Percentiles rank a stretch among this genome's conserved stretches.
phyloP scores from a whole-genome alignment of 2,797 vertebrate genomes.

The Trichosurus vulpecula region DNA sequence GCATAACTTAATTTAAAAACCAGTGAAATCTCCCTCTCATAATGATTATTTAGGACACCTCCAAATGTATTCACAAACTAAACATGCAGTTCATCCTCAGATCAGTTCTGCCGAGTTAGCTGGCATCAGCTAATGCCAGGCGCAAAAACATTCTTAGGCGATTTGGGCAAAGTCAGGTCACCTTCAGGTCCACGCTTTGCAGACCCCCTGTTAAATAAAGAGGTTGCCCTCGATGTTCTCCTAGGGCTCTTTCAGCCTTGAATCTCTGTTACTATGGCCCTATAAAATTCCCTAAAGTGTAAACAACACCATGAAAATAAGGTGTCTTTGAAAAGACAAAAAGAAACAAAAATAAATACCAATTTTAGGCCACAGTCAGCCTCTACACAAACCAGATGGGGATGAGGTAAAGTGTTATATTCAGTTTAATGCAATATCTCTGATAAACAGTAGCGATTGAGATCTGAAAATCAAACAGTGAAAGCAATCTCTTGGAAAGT shows the following conservation, averaged over 20 bases:
- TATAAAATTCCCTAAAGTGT: not conserved
- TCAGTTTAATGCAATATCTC: not conserved
- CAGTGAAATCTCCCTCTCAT: not conserved
- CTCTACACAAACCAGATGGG: not conserved
- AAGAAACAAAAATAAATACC: not conserved
- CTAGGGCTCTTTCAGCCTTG: not conserved
- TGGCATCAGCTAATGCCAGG: not conserved
- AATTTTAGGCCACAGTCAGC: not conserved
- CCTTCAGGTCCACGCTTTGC: not conserved
- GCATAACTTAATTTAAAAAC: not conserved
- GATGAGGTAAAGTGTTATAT: not conserved
- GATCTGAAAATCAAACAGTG: not conserved
- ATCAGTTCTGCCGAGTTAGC: not conserved
- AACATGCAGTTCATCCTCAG: not conserved
- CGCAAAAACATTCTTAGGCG: not conserved
- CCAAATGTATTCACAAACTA: not conserved
- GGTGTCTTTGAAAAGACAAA: not conserved
- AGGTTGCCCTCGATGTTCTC: not conserved
- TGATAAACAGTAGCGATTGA: not conserved
- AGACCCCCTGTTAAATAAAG: not conserved
- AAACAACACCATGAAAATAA: not conserved
- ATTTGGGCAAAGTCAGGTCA: not conserved
- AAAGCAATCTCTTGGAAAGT: not conserved
- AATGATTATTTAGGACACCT: not conserved
- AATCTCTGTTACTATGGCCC: not conserved